Percentiles rank a stretch among this genome's conserved stretches.
Evolutionary conservation across 2,888 invertebrate species (phyloP).

Genomic region (Ormyrus thymus): DNA sequence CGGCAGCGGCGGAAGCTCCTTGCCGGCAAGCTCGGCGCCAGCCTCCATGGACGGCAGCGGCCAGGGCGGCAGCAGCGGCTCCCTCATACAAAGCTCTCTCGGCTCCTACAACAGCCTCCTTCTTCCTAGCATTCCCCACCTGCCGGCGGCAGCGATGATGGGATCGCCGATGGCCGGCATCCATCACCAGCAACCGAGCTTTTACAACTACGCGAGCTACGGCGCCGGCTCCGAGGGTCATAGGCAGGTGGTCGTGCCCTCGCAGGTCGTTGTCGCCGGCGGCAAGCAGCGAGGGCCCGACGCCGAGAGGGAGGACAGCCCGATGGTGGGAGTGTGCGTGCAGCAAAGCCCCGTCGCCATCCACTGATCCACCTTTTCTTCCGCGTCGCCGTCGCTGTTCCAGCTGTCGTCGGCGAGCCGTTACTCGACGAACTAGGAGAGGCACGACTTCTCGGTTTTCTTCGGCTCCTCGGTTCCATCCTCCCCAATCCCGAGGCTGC

Average conservation of each 20-base stretch:
- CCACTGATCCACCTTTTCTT: constrained; percentile 78
- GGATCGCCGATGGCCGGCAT: constrained; percentile 45
- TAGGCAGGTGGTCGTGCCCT: constrained; percentile 53
- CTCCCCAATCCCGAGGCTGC: neutral
- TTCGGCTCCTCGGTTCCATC: neutral
- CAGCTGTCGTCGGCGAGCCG: neutral
- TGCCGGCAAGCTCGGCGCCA: constrained; percentile 42
- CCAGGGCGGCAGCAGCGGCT: constrained; percentile 55
- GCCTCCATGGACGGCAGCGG: constrained; percentile 34
- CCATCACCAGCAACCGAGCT: constrained; percentile 69
- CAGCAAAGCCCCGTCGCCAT: constrained; percentile 96
- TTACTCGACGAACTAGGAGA: neutral
- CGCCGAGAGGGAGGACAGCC: constrained; percentile 82
- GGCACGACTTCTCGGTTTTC: neutral
- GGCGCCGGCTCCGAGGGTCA: constrained; percentile 63
- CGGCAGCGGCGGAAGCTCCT: constrained; percentile 44
- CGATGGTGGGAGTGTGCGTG: constrained; percentile 92
- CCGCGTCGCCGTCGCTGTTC: neutral
- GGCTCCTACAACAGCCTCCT: constrained; percentile 74
- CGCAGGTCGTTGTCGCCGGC: constrained; percentile 59
- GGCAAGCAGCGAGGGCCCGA: constrained; percentile 67
- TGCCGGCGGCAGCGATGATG: constrained; percentile 70
- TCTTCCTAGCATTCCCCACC: constrained; percentile 74
- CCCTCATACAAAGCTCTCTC: constrained; percentile 75
- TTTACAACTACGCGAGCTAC: constrained; percentile 70